Conservation (phyloP, 2,797 vertebrate genomes). For the Pantherophis alleghaniensis region DNA sequence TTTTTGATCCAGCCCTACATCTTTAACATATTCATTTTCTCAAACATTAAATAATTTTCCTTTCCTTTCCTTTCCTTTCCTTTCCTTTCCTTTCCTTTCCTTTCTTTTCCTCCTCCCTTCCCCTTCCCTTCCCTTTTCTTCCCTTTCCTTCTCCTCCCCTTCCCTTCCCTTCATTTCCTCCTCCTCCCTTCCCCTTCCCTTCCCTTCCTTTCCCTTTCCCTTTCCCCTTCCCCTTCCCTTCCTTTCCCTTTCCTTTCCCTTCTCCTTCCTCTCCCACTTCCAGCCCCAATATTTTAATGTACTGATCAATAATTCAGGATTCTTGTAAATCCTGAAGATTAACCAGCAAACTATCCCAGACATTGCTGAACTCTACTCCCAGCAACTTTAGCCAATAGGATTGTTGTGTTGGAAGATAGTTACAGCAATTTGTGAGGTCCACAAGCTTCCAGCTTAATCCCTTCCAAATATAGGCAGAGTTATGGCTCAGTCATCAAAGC, state of each 20-base stretch:
- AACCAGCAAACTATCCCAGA: not conserved
- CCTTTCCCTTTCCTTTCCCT: too few relatives aligned
- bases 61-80: too few relatives aligned
- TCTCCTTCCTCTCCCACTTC: not conserved
- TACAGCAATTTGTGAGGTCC: not conserved
- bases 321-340: not conserved
- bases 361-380: not conserved
- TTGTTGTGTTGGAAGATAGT: not conserved
- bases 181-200: too few relatives aligned
- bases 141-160: too few relatives aligned
- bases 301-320: not conserved
- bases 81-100: too few relatives aligned
- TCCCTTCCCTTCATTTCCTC: too few relatives aligned
- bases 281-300: not conserved
- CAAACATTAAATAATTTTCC: not conserved
- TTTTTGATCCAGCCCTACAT: not conserved
- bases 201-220: too few relatives aligned
- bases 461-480: not conserved
- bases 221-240: too few relatives aligned
- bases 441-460: not conserved
- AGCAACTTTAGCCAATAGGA: not conserved
- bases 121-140: too few relatives aligned
- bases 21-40: not conserved
- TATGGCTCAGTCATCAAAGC: not conserved
- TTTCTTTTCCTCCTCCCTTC: too few relatives aligned